Base-by-base conservation (phyloP, 2,113 vertebrate genomes). In the Petromus typicus region DNA sequence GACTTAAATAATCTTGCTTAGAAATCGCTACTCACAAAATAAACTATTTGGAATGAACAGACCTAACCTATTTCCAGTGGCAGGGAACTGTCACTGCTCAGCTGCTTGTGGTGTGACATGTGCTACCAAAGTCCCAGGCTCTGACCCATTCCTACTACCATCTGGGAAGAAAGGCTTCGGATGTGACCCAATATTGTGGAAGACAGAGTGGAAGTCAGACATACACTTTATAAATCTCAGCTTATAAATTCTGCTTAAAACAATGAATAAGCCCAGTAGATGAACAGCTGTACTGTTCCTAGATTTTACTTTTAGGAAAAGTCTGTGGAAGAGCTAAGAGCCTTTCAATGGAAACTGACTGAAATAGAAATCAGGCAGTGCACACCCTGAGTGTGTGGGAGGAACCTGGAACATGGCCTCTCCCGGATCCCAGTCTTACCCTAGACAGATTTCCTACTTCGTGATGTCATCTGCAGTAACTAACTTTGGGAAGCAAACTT, bases 161-260 rank as follows among this genome's bases (percentile, higher is more conserved):
- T 67, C 7, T 12, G 22, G 66, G 45, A 71, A 61, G 69, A 91
- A 61, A 88, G 45, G 61, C 18, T 43, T 10, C 1, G 54, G 30
- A 34, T 75, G 34, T 67, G 64, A 86, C 45, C 80, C 40, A 91
- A 80, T 7, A 59, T 23, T 86, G 51, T 59, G 69, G 75, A 67
- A 93, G 85, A 94, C 85, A 76, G 32, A 67, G 7, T 89, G 75
- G 43, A 57, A 84, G 51, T 93, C 63, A 95, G 95, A 90, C 43
- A 43, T 64, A 69, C 0, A 54, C 43, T 86, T 87, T 63, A 23
- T 80, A 92, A 90, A 84, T 61, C 73, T 43, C 86, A 66, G 18
- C 86, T 96, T 71, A 95, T 16, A 87, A 82, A 89, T 48, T 83
- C 93, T 64, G 27, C n/a, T 90, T 92, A 79, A 75, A 83, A 69